phyloP scores from a whole-genome alignment of 2,113 vertebrate species.

The Channa argus region DNA sequence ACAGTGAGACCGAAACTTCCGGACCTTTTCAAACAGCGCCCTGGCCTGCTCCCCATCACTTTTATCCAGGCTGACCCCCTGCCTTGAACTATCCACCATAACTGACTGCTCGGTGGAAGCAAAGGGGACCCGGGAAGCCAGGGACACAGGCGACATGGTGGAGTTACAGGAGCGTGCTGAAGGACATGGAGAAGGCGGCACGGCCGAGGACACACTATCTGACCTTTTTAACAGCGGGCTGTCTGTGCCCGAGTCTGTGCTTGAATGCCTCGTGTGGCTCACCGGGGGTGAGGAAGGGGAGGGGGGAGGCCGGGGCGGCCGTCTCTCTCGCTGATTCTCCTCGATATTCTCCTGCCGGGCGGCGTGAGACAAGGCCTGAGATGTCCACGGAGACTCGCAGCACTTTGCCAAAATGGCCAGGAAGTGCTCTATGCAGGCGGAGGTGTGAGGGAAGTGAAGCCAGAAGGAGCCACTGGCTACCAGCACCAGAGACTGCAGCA shows the following conservation, averaged over 20 bases:
- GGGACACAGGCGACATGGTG: slow-evolving; percentile 30
- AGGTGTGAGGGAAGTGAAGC: slow-evolving; percentile 87
- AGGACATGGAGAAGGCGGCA: slow-evolving; percentile 71
- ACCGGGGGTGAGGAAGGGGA: slow-evolving; percentile 20
- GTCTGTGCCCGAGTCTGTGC: slow-evolving; percentile 73
- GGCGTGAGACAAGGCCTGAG: slow-evolving; percentile 83
- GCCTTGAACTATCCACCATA: slow-evolving; percentile 47
- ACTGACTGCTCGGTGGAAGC: slow-evolving; percentile 25
- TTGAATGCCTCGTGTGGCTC: slow-evolving; percentile 46
- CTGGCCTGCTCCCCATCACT: slow-evolving; percentile 86
- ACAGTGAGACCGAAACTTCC: slow-evolving; percentile 83
- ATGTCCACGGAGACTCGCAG: slow-evolving; percentile 88
- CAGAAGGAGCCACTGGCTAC: slow-evolving; percentile 87
- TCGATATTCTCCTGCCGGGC: slow-evolving; percentile 74
- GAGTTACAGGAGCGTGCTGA: slow-evolving; percentile 66
- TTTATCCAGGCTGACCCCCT: slow-evolving; percentile 77
- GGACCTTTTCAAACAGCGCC: slow-evolving; percentile 86
- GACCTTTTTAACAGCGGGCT: slow-evolving; percentile 71
- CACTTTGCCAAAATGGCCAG: slow-evolving; percentile 85
- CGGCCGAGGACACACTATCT: slow-evolving; percentile 16
- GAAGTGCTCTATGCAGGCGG: slow-evolving; percentile 87
- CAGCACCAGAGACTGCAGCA: slow-evolving; percentile 83
- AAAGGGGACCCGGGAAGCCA: not conserved
- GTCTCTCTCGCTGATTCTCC: slow-evolving; percentile 24
- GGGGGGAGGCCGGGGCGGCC: not conserved